Conservation (phyloP, 2,797 vertebrate genomes). For the Sebastes cheni region DNA sequence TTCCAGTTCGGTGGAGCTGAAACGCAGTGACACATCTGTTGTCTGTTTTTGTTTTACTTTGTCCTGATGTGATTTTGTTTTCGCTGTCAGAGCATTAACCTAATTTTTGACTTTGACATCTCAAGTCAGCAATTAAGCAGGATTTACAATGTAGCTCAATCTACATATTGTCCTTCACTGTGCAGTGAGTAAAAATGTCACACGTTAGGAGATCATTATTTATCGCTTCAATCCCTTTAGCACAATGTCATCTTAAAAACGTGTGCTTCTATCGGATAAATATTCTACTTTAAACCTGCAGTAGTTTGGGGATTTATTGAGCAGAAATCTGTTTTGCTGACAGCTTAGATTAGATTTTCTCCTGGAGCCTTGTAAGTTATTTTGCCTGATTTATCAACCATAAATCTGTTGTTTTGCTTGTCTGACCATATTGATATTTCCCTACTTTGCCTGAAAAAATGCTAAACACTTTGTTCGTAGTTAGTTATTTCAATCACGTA, state of each 20-base stretch:
- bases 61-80: slow-evolving; percentile 8
- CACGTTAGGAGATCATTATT: not conserved
- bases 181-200: not conserved
- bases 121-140: not conserved
- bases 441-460: slow-evolving; percentile 3
- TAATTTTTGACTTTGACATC: slow-evolving; percentile 9
- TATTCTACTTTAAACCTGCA: not conserved
- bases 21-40: slow-evolving; percentile 2
- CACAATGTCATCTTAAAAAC: not conserved
- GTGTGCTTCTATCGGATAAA: not conserved
- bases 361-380: not conserved
- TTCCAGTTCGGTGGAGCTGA: not conserved
- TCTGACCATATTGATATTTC: slow-evolving; percentile 4
- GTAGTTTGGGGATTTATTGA: not conserved
- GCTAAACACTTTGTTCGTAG: not conserved
- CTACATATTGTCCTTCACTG: slow-evolving; percentile 2
- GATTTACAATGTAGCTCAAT: slow-evolving; percentile 19
- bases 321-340: no score
- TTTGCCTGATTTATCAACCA: slow-evolving; percentile 14
- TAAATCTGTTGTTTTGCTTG: slow-evolving; percentile 1
- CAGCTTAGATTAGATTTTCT: not conserved
- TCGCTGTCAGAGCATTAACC: slow-evolving; percentile 24
- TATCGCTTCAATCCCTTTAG: not conserved
- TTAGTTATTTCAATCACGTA: slow-evolving; percentile 6
- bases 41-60: slow-evolving; percentile 10